Evolutionary conservation across 2,797 vertebrate species (phyloP), one percentile per base, ranked within the genome.

Genomic region (Myotis planiceps): DNA sequence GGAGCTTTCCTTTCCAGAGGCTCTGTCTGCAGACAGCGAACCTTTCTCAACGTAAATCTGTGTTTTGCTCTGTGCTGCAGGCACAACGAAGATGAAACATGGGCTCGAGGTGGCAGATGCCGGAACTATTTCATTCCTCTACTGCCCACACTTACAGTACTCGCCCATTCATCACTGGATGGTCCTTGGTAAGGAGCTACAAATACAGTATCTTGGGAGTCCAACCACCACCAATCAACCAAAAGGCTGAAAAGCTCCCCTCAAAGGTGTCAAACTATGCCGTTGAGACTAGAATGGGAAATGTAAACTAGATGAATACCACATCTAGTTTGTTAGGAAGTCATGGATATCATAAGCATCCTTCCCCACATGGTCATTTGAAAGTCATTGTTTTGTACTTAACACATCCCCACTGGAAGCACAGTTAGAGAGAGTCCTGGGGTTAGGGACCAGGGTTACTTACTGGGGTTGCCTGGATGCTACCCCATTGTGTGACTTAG

Each of bases 11-110:
- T 87, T 91, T 92, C 12, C 93, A 83, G 78, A 96, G 86, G 72
- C 83, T 94, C 93, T 89, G 74, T 95, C 88, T 94, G 75, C 39
- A 84, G 83, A 94, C 3, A 91, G 89, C 49, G 82, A 93, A 94
- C 37, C 69, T 51, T 93, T 81, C 45, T 92, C 80, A 69, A 34
- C 51, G 6, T 75, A 80, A 83, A 78, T 68, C 94, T 86, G 72
- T 92, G 76, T 92, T 96, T 76, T 60, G 42, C 76, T 92, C 34
- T 71, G 84, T 94, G 90, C 51, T 87, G 90, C 69, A 66, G 96
- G 78, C 84, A 92, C 75, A 75, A 84, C 21, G 16, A 51, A 85
- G 90, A 90, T 72, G 82, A 93, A 91, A 90, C 63, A 78, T 27
- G 37, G 75, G 49, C n/a, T 92, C 34, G 14, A 72, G 68, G 83